Evolutionary conservation across 2,113 vertebrate genomes (phyloP).

Genomic region (Eurystomus gularis): DNA sequence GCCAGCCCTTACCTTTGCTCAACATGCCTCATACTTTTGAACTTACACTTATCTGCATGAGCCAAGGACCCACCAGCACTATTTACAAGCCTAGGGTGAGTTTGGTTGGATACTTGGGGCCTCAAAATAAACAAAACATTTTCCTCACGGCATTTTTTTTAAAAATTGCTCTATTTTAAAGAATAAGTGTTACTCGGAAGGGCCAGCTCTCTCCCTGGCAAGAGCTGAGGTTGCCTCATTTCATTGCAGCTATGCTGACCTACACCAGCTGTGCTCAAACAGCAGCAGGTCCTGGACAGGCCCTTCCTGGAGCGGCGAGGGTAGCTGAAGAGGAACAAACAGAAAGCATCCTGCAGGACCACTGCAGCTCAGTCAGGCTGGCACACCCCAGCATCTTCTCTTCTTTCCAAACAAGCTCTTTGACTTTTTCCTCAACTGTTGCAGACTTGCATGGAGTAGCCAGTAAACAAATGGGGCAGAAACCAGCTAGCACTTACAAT

Average conservation of each 20-base stretch:
- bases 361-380: background rate
- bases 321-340: background rate
- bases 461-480: constrained; percentile 9
- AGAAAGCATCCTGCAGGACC: background rate
- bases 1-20: background rate
- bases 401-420: background rate
- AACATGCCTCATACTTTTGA: background rate
- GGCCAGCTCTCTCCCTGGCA: background rate
- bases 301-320: background rate
- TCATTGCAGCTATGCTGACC: background rate
- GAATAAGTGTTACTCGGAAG: background rate
- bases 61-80: background rate
- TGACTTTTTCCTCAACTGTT: background rate
- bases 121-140: background rate
- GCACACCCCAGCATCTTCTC: background rate
- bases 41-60: rapidly evolving
- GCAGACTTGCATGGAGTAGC: background rate
- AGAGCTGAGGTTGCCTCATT: background rate
- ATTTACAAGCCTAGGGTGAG: background rate
- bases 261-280: background rate
- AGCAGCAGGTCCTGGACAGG: background rate
- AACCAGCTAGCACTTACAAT: background rate
- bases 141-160: background rate
- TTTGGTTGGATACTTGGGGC: background rate
- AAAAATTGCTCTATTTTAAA: background rate